These are phyloP conservation scores for Anastrepha ludens DNA, from an alignment of 1,140 invertebrate genomes.

Conservation along the genomic window DNA sequence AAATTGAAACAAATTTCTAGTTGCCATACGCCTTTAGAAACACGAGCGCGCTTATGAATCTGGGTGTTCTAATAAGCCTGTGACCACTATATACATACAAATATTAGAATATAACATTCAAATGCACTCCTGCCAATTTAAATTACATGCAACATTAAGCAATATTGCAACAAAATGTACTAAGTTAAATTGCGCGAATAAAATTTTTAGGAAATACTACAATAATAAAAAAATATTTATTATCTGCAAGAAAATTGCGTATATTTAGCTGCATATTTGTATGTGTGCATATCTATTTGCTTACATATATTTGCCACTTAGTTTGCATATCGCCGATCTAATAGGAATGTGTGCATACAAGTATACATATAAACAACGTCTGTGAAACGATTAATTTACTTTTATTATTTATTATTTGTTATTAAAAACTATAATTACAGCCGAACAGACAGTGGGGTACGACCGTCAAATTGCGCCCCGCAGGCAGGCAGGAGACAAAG, in stretches of 20 bases:
- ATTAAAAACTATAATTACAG: slow-evolving; percentile 48
- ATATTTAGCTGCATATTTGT: not conserved
- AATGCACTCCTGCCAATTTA: too few species aligned
- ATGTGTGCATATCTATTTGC: not conserved
- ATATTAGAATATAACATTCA: too few species aligned
- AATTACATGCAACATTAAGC: not conserved
- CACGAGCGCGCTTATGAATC: too few species aligned
- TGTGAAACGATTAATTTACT: slow-evolving; percentile 47
- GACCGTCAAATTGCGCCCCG: slow-evolving; percentile 40
- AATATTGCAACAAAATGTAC: not conserved
- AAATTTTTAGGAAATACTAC: too few species aligned
- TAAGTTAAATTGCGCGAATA: too few species aligned
- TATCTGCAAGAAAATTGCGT: not conserved
- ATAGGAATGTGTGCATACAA: not conserved
- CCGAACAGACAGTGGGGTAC: slow-evolving; percentile 5
- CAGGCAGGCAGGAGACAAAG: not conserved
- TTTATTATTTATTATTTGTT: slow-evolving; percentile 52
- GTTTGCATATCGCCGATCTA: not conserved
- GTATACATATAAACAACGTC: not conserved
- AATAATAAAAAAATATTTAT: not conserved
- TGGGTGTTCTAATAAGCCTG: too few species aligned
- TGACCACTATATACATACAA: too few species aligned
- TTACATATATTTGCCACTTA: not conserved
- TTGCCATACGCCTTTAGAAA: too few species aligned
- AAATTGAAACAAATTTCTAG: too few species aligned